phyloP scores from a whole-genome alignment of 1,140 invertebrate species.

The Euura lappo region DNA sequence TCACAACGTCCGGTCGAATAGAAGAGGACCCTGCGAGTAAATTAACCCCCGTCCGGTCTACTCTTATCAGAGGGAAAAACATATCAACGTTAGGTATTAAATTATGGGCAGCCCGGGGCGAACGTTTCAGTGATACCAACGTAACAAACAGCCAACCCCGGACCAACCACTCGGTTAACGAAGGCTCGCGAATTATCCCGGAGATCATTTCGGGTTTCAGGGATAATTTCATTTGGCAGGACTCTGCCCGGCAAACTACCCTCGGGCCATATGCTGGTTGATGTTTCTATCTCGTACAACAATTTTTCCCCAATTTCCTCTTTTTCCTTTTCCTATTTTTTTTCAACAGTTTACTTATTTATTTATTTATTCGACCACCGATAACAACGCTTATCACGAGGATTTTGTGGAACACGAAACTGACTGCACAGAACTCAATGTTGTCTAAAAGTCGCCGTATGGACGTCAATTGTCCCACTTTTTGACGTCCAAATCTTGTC shows the following conservation, averaged over 20 bases:
- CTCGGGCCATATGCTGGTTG: slow-evolving; percentile 1
- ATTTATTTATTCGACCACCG: neutral
- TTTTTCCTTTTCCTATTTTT: neutral
- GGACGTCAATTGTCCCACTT: no score
- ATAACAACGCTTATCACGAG: neutral
- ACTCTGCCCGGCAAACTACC: slow-evolving; percentile 18
- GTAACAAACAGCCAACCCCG: slow-evolving; percentile 42
- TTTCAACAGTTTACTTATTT: neutral
- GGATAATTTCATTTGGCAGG: slow-evolving; percentile 57
- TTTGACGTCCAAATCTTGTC: no score
- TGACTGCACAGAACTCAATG: no score
- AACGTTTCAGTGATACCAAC: slow-evolving; percentile 40
- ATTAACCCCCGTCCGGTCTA: slow-evolving; percentile 5
- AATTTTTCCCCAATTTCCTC: slow-evolving; percentile 5
- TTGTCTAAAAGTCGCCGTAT: no score
- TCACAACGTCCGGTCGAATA: no score
- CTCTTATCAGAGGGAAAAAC: slow-evolving; percentile 46
- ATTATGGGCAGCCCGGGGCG: slow-evolving; percentile 48
- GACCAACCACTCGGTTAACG: slow-evolving; percentile 27
- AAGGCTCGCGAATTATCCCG: slow-evolving; percentile 40
- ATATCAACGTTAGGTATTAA: slow-evolving; percentile 53
- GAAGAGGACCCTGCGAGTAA: neutral
- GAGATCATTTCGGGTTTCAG: slow-evolving; percentile 42
- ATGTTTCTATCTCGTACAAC: neutral
- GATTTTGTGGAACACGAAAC: neutral